These are phyloP conservation scores for Leptodirus hochenwartii DNA, from an alignment of 2,888 invertebrate species.

Conservation along the genomic window DNA sequence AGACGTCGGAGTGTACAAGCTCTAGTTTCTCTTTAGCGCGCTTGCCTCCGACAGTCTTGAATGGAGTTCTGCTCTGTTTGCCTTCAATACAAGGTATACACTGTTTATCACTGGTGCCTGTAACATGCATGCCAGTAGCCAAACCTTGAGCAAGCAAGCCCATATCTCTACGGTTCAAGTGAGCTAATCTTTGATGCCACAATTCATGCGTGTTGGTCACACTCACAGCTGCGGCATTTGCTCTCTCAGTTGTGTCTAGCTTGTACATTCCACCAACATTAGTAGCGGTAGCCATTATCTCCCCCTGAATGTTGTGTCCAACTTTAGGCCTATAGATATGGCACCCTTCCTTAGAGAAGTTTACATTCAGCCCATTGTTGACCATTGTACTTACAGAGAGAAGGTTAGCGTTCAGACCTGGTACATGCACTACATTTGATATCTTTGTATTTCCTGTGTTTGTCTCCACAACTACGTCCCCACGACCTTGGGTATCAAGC, in stretches of 20 bases:
- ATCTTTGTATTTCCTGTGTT: constrained; percentile 4
- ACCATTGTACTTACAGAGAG: constrained; percentile 5
- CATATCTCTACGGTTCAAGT: constrained; percentile 6
- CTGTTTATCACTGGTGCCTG: constrained; percentile 3
- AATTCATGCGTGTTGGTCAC: constrained; percentile 1
- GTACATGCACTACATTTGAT: constrained; percentile 4
- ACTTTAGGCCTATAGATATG: constrained; percentile 4
- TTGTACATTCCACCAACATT: constrained; percentile 3
- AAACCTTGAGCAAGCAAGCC: constrained; percentile 5
- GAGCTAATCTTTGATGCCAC: constrained; percentile 6
- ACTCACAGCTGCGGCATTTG: no score
- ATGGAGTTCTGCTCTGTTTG: constrained; percentile 5
- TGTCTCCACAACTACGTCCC: constrained; percentile 3
- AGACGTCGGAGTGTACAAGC: constrained; percentile 4
- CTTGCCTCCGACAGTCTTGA: constrained; percentile 1
- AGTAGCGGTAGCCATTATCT: constrained; percentile 4
- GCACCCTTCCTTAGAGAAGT: constrained; percentile 2
- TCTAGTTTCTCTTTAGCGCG: constrained; percentile 4
- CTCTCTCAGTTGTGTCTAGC: constrained; percentile 1
- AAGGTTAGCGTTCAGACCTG: constrained; percentile 4
- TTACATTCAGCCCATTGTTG: no score
- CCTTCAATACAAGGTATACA: constrained; percentile 7
- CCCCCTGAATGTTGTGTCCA: no score
- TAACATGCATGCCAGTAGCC: constrained; percentile 2
- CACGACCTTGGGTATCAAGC: constrained; percentile 2